Percentiles rank a stretch among this genome's conserved stretches.
Evolutionary conservation across 2,113 vertebrate species (phyloP).

Genomic region (Prionailurus viverrinus): DNA sequence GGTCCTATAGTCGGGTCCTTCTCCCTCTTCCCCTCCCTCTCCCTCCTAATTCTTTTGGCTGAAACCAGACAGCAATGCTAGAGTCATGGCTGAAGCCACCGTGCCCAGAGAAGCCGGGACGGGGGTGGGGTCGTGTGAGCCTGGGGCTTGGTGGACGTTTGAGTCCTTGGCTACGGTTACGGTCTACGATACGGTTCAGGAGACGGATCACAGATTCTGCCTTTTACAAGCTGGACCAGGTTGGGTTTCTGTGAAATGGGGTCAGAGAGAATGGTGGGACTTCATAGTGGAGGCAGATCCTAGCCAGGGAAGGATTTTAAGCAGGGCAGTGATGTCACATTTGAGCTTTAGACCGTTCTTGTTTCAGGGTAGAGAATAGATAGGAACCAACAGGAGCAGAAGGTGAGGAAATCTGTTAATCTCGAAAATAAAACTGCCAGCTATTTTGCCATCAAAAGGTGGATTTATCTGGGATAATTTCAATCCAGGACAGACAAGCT

Average conservation of each 20-base stretch:
- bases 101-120: background rate
- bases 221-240: background rate
- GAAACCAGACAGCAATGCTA: background rate
- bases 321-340: background rate
- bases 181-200: accelerated
- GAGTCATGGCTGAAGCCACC: background rate
- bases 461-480: too few species aligned
- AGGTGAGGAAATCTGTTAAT: background rate
- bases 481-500: too few species aligned
- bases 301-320: background rate
- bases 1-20: background rate
- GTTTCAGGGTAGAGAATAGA: background rate
- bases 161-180: background rate
- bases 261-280: too few species aligned
- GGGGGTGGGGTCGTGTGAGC: background rate
- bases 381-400: background rate
- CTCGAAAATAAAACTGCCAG: too few species aligned
- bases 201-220: background rate
- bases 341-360: background rate
- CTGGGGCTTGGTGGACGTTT: background rate
- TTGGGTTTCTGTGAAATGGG: background rate
- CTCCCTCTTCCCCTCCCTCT: background rate
- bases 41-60: background rate
- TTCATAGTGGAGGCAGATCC: accelerated
- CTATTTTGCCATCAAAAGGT: too few species aligned